Evolutionary conservation across 2,797 vertebrate species (phyloP).

Genomic region (Triplophysa yarkandensis): DNA sequence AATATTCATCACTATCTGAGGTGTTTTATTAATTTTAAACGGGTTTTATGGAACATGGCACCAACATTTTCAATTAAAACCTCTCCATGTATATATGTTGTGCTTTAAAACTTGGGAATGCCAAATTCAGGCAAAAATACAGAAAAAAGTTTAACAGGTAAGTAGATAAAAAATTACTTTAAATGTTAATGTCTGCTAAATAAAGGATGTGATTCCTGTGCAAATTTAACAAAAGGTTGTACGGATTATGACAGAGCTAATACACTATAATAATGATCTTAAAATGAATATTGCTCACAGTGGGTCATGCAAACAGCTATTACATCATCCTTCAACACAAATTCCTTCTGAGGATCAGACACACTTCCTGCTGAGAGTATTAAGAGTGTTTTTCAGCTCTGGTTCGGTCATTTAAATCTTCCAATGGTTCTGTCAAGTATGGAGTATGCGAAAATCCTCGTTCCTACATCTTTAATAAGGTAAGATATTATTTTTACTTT

Average conservation of each 20-base stretch:
- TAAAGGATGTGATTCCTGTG: neutral
- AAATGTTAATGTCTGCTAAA: neutral
- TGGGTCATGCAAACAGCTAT: neutral
- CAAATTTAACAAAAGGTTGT: neutral
- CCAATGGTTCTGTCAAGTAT: conserved; percentile 43
- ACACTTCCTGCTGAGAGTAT: neutral
- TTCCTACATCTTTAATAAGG: conserved; percentile 60
- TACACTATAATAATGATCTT: neutral
- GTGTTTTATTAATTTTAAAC: too few species aligned
- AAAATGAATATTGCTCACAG: neutral
- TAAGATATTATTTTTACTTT: conserved; percentile 25
- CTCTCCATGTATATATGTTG: too few species aligned
- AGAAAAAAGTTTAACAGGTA: too few species aligned
- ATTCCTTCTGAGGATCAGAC: conserved; percentile 5
- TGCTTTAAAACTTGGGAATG: too few species aligned
- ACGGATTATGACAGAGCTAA: neutral
- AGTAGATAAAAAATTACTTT: neutral
- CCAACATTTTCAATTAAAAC: too few species aligned
- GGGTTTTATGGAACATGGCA: too few species aligned
- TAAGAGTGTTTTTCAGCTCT: neutral
- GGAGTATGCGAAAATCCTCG: conserved; percentile 58
- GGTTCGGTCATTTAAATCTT: neutral
- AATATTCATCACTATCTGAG: too few species aligned
- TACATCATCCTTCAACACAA: neutral
- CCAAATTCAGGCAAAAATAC: too few species aligned